Evolutionary conservation across 2,888 invertebrate species (phyloP).

Genomic region (Hedya salicella): DNA sequence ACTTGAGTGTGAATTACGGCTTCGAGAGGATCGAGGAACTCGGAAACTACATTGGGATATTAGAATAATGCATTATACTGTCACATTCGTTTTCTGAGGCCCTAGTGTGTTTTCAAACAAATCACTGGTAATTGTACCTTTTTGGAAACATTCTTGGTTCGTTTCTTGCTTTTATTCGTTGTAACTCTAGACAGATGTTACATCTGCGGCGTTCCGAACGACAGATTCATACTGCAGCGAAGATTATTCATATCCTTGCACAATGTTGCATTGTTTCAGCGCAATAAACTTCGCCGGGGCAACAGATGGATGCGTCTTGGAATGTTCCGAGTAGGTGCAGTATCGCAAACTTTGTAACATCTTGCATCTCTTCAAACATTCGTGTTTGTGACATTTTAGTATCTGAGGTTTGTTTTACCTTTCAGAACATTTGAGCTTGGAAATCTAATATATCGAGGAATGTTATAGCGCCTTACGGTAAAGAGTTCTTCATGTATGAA

Average conservation of each 20-base stretch:
- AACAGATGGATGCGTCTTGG: conserved; percentile 18
- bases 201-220: conserved; percentile 9
- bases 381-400: conserved; percentile 1
- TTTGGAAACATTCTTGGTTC: neutral
- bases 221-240: conserved; percentile 5
- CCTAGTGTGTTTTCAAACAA: neutral
- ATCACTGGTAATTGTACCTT: conserved; percentile 3
- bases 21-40: conserved; percentile 7
- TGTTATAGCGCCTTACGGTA: neutral
- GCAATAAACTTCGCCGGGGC: conserved; percentile 23
- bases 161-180: neutral
- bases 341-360: conserved; percentile 19
- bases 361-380: conserved; percentile 12
- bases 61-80: conserved; percentile 17
- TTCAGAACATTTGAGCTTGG: conserved; percentile 4
- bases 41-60: conserved; percentile 14
- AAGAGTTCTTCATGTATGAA: neutral
- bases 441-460: neutral
- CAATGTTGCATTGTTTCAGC: conserved; percentile 35
- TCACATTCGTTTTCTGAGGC: neutral
- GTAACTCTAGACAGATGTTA: conserved; percentile 15
- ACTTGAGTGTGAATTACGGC: conserved; percentile 15
- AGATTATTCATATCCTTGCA: conserved; percentile 29
- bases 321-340: conserved; percentile 5
- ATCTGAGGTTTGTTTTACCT: conserved; percentile 1